Evolutionary conservation across 92 coral and sea anemone genomes (phyloP).

Genomic region (Paramuricea clavata): DNA sequence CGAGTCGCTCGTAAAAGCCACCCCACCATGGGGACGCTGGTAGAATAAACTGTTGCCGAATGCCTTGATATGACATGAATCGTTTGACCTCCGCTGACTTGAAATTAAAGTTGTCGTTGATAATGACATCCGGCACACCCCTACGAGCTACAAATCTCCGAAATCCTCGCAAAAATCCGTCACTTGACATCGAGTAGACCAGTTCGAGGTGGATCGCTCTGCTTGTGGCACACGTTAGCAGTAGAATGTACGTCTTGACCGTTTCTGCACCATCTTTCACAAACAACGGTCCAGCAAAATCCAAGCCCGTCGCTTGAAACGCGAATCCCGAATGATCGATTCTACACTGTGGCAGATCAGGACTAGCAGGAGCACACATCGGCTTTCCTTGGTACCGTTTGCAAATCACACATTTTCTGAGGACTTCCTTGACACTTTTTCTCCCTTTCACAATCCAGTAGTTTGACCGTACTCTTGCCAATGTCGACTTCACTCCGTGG

Average conservation of each 20-base stretch:
- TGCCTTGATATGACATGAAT: slow-evolving; percentile 48
- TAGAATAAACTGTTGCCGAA: slow-evolving; percentile 27
- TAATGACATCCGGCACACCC: slow-evolving; percentile 20
- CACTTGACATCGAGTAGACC: background rate
- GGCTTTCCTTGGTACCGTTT: background rate
- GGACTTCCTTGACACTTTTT: background rate
- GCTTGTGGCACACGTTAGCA: background rate
- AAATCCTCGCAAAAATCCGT: slow-evolving; percentile 40
- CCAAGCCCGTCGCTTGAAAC: background rate
- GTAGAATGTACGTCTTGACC: background rate
- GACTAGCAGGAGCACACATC: background rate
- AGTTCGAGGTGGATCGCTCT: background rate
- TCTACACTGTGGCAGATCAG: background rate
- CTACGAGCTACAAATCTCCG: slow-evolving; percentile 38
- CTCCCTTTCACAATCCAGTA: background rate
- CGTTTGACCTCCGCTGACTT: slow-evolving; percentile 28
- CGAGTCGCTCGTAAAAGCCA: slow-evolving; percentile 57
- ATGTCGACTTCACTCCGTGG: background rate
- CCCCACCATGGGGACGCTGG: slow-evolving; percentile 58
- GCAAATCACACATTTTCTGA: background rate
- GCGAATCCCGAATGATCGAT: background rate
- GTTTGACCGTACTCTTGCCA: background rate
- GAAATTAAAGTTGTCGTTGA: slow-evolving; percentile 37
- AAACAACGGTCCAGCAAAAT: background rate
- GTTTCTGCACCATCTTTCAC: background rate